Percentiles rank a stretch among this genome's conserved stretches.
Conservation (phyloP, 1,140 invertebrate species). For the Drosophila tropicalis region DNA sequence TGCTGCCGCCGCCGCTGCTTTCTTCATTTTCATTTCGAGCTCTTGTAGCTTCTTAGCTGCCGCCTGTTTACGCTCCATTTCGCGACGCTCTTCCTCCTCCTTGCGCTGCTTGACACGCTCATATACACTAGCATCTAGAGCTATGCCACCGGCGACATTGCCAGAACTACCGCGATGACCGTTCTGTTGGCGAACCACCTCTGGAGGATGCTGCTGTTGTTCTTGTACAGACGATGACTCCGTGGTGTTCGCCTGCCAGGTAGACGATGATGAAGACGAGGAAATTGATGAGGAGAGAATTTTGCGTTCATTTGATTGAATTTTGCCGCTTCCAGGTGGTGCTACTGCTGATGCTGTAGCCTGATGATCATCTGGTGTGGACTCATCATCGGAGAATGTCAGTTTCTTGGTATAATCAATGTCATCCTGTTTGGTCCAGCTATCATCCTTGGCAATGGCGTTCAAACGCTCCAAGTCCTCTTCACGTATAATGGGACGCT, state of each 20-base stretch:
- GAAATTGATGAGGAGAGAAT: slow-evolving; percentile 22
- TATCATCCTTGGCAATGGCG: slow-evolving; percentile 93
- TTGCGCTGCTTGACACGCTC: slow-evolving; percentile 88
- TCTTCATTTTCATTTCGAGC: slow-evolving; percentile 87
- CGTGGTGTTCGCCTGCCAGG: slow-evolving; percentile 59
- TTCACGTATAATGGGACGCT: slow-evolving; percentile 94
- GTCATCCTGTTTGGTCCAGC: slow-evolving; percentile 95
- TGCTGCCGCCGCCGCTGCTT: slow-evolving; percentile 76
- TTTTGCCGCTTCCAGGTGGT: slow-evolving; percentile 25
- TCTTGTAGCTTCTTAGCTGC: slow-evolving; percentile 87
- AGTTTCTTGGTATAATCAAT: slow-evolving; percentile 98
- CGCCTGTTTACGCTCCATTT: slow-evolving; percentile 85
- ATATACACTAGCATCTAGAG: slow-evolving; percentile 82
- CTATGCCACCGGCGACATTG: slow-evolving; percentile 65
- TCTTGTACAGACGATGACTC: slow-evolving; percentile 61
- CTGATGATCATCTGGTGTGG: slow-evolving; percentile 83
- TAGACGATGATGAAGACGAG: slow-evolving; percentile 41
- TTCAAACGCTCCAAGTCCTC: slow-evolving; percentile 96
- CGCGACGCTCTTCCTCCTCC: slow-evolving; percentile 89
- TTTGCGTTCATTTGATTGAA: slow-evolving; percentile 54
- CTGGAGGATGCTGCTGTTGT: slow-evolving; percentile 56
- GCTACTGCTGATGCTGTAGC: slow-evolving; percentile 37
- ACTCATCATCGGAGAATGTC: slow-evolving; percentile 96
- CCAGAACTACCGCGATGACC: slow-evolving; percentile 74
- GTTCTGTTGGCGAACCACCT: slow-evolving; percentile 73